These are phyloP conservation scores for Puntigrus tetrazona DNA, from an alignment of 2,113 vertebrate species.

Conservation along the genomic window DNA sequence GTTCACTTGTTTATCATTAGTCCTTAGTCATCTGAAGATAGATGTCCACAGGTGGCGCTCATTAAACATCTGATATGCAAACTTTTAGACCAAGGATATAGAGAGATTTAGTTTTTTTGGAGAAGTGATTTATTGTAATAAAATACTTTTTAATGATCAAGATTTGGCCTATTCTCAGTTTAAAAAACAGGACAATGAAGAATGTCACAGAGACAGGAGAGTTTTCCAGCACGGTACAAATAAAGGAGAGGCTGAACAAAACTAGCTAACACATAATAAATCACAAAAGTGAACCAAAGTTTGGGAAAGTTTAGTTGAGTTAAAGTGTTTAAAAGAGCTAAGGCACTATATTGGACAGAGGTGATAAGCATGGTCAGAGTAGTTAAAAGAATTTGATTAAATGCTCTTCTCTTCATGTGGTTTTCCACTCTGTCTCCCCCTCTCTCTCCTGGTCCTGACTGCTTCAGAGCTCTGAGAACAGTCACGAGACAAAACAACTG, in stretches of 20 bases:
- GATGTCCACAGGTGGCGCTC: too few relatives aligned
- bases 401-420: constrained; percentile 10
- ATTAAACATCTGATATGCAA: too few relatives aligned
- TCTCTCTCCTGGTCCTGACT: constrained; percentile 18
- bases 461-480: constrained; percentile 11
- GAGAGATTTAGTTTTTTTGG: not conserved
- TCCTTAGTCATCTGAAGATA: too few relatives aligned
- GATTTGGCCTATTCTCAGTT: too few relatives aligned
- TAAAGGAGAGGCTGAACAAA: constrained; percentile 16
- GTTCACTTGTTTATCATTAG: too few relatives aligned
- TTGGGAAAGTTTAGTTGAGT: too few relatives aligned
- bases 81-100: too few relatives aligned
- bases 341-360: not conserved
- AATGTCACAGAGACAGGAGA: not conserved
- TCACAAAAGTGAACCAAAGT: not conserved
- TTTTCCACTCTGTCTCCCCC: not conserved
- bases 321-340: not conserved
- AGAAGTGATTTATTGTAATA: too few relatives aligned
- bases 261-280: not conserved
- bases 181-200: too few relatives aligned
- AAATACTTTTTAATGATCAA: too few relatives aligned
- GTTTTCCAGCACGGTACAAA: not conserved
- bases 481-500: not conserved
- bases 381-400: not conserved
- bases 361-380: not conserved